phyloP scores from a whole-genome alignment of 1,140 invertebrate species.

The Nilaparvata lugens region DNA sequence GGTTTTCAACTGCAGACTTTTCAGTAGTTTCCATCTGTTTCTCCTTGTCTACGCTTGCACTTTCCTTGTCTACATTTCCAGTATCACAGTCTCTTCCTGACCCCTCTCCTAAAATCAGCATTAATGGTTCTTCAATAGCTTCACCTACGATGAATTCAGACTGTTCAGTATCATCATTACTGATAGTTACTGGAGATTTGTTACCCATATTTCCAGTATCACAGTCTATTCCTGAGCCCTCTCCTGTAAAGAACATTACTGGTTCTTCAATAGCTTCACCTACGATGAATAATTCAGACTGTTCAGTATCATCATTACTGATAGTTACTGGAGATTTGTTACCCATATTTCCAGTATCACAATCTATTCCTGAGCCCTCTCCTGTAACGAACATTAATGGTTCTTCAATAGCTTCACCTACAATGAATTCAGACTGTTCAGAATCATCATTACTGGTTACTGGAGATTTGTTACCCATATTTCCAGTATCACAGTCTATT shows the following conservation, averaged over 20 bases:
- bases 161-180: constrained; percentile 38
- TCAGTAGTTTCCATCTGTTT: constrained; percentile 28
- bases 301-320: constrained; percentile 35
- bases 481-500: constrained; percentile 57
- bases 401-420: constrained; percentile 61
- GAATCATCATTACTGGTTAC: constrained; percentile 29
- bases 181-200: too few species aligned
- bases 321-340: too few species aligned
- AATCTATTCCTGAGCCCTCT: constrained; percentile 59
- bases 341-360: constrained; percentile 52
- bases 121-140: constrained; percentile 58
- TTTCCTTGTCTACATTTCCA: constrained; percentile 44
- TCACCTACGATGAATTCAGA: constrained; percentile 60
- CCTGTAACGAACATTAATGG: constrained; percentile 60
- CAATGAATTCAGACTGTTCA: constrained; percentile 55
- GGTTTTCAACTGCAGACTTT: too few species aligned
- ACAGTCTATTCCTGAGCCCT: constrained; percentile 60
- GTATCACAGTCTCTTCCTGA: constrained; percentile 58
- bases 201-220: constrained; percentile 51
- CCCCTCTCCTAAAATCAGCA: constrained; percentile 61
- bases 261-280: constrained; percentile 63
- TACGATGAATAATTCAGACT: constrained; percentile 54
- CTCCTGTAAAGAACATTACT: constrained; percentile 57
- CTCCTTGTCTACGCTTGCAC: neutral
- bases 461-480: constrained; percentile 42